phyloP scores from a whole-genome alignment of 2,888 invertebrate genomes.

The Melieria crassipennis region DNA sequence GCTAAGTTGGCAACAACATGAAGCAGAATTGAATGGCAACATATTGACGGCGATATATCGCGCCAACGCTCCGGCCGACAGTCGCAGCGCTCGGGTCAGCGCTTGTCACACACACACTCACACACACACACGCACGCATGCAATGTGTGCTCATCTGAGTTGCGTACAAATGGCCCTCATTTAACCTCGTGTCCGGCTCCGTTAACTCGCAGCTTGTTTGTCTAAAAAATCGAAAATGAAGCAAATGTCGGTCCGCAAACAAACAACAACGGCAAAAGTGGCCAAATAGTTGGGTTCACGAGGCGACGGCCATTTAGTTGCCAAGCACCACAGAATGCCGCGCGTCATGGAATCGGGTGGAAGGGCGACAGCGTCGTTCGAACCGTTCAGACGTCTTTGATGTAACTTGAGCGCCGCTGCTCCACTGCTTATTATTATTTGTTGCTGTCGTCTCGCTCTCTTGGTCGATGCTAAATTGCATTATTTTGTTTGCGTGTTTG shows the following conservation, averaged over 20 bases:
- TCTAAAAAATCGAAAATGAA: no score
- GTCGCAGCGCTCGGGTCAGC: constrained; percentile 19
- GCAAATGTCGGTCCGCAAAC: no score
- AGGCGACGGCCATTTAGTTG: no score
- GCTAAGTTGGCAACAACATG: no score
- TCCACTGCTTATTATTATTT: neutral
- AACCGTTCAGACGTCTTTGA: constrained; percentile 14
- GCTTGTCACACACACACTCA: constrained; percentile 9
- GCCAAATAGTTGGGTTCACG: no score
- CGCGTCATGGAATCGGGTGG: neutral
- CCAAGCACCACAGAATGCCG: no score
- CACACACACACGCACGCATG: neutral
- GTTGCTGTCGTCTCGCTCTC: neutral
- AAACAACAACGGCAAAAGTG: no score
- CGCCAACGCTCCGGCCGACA: constrained; percentile 35
- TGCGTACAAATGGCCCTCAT: constrained; percentile 40
- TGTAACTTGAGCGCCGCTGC: constrained; percentile 8
- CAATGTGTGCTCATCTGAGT: constrained; percentile 21
- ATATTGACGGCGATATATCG: constrained; percentile 50
- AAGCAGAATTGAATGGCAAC: constrained; percentile 58
- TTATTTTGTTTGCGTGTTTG: neutral
- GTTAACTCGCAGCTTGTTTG: neutral
- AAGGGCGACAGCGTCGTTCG: neutral
- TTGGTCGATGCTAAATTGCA: neutral
- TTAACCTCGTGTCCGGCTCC: constrained; percentile 33